Evolutionary conservation across 2,797 vertebrate species (phyloP).

Genomic region (Lepus oiostolus): DNA sequence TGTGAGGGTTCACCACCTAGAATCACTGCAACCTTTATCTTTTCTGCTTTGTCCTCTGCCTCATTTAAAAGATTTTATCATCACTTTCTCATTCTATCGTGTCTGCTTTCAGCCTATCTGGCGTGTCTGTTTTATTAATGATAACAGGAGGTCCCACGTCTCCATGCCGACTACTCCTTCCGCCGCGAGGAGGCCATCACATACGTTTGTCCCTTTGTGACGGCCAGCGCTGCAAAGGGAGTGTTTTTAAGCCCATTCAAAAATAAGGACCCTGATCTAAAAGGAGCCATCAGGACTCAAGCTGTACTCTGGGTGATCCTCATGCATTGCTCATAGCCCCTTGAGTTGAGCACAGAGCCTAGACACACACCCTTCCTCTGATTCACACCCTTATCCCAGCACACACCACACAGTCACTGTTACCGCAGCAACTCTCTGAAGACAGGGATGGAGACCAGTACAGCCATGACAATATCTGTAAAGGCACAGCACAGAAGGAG

Average conservation of each 20-base stretch:
- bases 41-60: neutral
- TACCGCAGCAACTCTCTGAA: neutral
- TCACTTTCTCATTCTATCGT: neutral
- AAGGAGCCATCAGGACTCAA: neutral
- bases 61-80: neutral
- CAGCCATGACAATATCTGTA: neutral
- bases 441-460: neutral
- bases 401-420: neutral
- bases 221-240: neutral
- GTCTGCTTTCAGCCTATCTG: neutral
- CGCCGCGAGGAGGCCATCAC: neutral
- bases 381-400: neutral
- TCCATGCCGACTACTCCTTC: neutral
- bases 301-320: neutral
- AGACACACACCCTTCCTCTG: neutral
- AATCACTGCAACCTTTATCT: neutral
- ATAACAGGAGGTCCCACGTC: neutral
- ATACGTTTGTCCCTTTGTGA: neutral
- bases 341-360: neutral
- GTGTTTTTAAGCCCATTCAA: neutral
- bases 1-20: neutral
- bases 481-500: neutral
- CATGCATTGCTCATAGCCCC: neutral
- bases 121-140: neutral
- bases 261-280: neutral